Evolutionary conservation across 2,113 vertebrate species (phyloP).

Genomic region (Phylloscopus trochiloides): DNA sequence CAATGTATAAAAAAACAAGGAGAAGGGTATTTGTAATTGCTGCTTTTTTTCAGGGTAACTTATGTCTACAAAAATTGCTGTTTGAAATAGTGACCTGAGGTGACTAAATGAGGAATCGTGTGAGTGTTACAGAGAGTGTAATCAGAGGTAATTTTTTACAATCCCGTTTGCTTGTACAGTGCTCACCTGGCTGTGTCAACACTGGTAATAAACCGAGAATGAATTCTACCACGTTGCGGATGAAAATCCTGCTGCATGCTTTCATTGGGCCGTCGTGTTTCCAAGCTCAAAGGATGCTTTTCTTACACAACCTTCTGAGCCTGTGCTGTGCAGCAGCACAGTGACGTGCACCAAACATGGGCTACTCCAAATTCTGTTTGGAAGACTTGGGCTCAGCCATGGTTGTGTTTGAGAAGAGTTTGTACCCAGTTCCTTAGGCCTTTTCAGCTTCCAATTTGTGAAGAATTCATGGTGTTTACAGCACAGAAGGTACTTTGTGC

Average conservation of each 20-base stretch:
- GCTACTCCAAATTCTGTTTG: slow-evolving; percentile 60
- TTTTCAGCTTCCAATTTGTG: slow-evolving; percentile 70
- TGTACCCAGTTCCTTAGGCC: slow-evolving; percentile 59
- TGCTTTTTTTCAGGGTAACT: slow-evolving; percentile 85
- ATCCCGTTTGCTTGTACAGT: slow-evolving; percentile 75
- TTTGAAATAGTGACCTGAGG: slow-evolving; percentile 76
- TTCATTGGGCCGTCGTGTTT: slow-evolving; percentile 70
- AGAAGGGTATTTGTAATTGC: slow-evolving; percentile 78
- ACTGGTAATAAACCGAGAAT: slow-evolving; percentile 76
- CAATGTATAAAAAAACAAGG: slow-evolving; percentile 30
- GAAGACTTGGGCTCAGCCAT: slow-evolving; percentile 67
- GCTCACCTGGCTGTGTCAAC: slow-evolving; percentile 74
- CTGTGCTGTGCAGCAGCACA: slow-evolving; percentile 64
- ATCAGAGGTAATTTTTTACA: slow-evolving; percentile 70
- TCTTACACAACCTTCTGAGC: slow-evolving; percentile 54
- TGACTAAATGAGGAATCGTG: slow-evolving; percentile 66
- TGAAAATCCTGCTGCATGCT: slow-evolving; percentile 76
- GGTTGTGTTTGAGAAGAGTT: slow-evolving; percentile 61
- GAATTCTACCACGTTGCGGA: slow-evolving; percentile 61
- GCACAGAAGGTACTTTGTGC: slow-evolving; percentile 80
- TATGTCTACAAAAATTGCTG: slow-evolving; percentile 72
- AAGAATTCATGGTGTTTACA: slow-evolving; percentile 81
- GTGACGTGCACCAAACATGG: slow-evolving; percentile 65
- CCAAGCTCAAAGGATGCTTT: slow-evolving; percentile 71
- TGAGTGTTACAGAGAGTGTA: slow-evolving; percentile 71